Evolutionary conservation across 2,113 vertebrate genomes (phyloP).

Genomic region (Bucco capensis): DNA sequence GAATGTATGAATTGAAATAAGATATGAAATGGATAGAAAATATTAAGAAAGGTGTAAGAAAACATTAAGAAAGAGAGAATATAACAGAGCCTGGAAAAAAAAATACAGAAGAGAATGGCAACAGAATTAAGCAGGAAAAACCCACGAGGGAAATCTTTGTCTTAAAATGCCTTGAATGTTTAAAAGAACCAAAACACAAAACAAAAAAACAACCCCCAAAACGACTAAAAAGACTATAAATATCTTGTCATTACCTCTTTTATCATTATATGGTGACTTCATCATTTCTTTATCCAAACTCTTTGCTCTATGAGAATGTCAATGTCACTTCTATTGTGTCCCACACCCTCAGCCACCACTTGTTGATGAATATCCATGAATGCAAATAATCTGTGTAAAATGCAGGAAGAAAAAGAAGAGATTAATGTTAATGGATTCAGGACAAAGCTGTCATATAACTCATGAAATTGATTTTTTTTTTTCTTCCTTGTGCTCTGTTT

Average conservation of each 20-base stretch:
- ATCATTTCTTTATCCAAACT: not conserved
- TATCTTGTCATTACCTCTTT: not conserved
- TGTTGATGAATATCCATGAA: not conserved
- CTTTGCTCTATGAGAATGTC: not conserved
- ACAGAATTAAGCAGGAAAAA: accelerated
- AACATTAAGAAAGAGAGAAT: not conserved
- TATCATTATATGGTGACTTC: not conserved
- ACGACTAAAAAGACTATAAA: not conserved
- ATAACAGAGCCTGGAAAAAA: not conserved
- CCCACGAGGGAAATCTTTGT: not conserved
- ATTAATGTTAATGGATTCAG: not conserved
- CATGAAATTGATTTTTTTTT: not conserved
- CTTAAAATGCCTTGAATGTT: not conserved
- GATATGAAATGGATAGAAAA: not conserved
- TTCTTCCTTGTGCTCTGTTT: not conserved
- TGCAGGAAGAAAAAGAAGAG: not conserved
- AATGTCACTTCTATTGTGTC: not conserved
- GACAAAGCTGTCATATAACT: not conserved
- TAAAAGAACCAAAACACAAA: accelerated
- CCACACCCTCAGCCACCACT: not conserved
- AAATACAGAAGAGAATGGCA: not conserved
- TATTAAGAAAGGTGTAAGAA: not conserved
- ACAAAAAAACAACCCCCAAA: not conserved
- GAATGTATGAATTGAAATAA: not conserved
- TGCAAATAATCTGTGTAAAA: not conserved